Percentiles rank a stretch among this genome's conserved stretches.
Conservation (phyloP, 1,140 invertebrate species). For the Eriosoma lanigerum region DNA sequence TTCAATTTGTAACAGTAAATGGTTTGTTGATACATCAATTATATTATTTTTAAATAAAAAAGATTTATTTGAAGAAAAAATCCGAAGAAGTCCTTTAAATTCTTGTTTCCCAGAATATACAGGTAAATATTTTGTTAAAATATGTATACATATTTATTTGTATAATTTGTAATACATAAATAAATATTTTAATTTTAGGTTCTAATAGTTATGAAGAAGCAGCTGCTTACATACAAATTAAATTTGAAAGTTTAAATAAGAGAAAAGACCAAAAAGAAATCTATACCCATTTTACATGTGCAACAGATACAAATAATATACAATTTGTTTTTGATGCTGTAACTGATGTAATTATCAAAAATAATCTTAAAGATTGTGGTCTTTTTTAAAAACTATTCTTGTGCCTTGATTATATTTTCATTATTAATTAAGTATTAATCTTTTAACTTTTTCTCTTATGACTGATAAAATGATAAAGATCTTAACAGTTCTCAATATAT, state of each 20-base stretch:
- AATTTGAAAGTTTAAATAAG: constrained; percentile 87
- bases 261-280: constrained; percentile 86
- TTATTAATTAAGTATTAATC: constrained; percentile 8
- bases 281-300: constrained; percentile 90
- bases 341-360: constrained; percentile 90
- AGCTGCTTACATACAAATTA: constrained; percentile 82
- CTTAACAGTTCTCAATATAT: not conserved
- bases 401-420: not conserved
- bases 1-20: constrained; percentile 96
- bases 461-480: constrained; percentile 33
- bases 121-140: constrained; percentile 62
- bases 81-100: constrained; percentile 84
- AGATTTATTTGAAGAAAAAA: constrained; percentile 94
- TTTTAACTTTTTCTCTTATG: constrained; percentile 6
- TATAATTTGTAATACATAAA: not conserved
- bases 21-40: constrained; percentile 97
- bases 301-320: constrained; percentile 88
- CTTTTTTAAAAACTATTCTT: constrained; percentile 64
- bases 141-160: not conserved
- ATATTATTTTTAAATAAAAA: constrained; percentile 97
- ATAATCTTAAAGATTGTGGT: constrained; percentile 90
- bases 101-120: constrained; percentile 94
- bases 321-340: constrained; percentile 91
- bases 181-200: constrained; percentile 62
- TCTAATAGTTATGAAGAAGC: constrained; percentile 83